A percentile compares a stretch with the other conserved stretches of the same genome.
Conservation (phyloP, 2,888 invertebrate species). For the Chouioia cunea region DNA sequence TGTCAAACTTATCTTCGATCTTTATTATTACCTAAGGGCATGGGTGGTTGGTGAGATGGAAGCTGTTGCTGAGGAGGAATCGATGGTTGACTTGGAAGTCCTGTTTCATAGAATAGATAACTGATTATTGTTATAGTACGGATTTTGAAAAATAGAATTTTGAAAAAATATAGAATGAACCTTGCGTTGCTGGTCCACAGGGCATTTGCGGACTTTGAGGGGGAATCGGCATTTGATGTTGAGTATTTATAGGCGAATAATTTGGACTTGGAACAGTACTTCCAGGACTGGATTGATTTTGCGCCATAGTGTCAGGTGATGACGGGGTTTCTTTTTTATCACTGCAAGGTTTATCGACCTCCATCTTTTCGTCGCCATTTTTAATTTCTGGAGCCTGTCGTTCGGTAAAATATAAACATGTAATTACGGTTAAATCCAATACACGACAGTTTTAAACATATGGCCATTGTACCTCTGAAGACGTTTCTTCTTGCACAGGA, state of each 20-base stretch:
- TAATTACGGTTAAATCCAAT: neutral
- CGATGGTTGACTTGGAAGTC: constrained; percentile 14
- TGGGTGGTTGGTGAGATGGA: constrained; percentile 35
- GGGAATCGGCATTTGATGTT: constrained; percentile 53
- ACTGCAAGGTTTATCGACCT: constrained; percentile 58
- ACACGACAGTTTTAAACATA: constrained; percentile 12
- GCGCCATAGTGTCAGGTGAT: constrained; percentile 56
- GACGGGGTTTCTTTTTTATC: constrained; percentile 62
- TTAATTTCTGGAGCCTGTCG: constrained; percentile 61
- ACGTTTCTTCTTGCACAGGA: constrained; percentile 61
- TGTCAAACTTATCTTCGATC: no score
- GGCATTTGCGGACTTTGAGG: constrained; percentile 55
- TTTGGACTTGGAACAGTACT: constrained; percentile 52
- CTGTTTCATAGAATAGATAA: neutral
- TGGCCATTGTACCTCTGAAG: constrained; percentile 58
- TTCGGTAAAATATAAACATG: constrained; percentile 19
- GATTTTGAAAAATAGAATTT: no score
- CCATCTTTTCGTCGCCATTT: constrained; percentile 58
- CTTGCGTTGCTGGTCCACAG: constrained; percentile 32
- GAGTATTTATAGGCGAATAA: constrained; percentile 57
- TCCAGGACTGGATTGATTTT: constrained; percentile 48
- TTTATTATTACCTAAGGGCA: constrained; percentile 30
- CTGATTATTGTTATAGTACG: no score
- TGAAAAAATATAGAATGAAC: constrained; percentile 6
- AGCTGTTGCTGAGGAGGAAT: constrained; percentile 25